Evolutionary conservation across 2,888 invertebrate species (phyloP).

Genomic region (Onthophagus sagittarius): DNA sequence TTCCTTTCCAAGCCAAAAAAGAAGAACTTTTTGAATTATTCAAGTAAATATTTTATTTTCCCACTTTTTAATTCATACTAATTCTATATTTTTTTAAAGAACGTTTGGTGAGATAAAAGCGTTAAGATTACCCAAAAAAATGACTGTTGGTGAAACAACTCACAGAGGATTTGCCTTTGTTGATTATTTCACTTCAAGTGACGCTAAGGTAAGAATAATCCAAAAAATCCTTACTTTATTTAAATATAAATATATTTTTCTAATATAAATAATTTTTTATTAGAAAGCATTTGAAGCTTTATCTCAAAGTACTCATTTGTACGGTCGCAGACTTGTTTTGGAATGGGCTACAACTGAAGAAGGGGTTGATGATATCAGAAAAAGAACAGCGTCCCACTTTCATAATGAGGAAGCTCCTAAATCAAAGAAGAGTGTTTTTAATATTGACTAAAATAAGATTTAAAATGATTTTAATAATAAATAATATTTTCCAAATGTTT

Average conservation of each 20-base stretch:
- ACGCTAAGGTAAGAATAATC: constrained; percentile 73
- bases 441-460: constrained; percentile 36
- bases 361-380: constrained; percentile 74
- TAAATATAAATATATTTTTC: constrained; percentile 24
- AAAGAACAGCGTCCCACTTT: constrained; percentile 75
- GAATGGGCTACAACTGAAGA: constrained; percentile 88
- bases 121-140: constrained; percentile 85
- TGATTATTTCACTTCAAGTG: constrained; percentile 82
- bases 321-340: constrained; percentile 88
- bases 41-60: constrained; percentile 57
- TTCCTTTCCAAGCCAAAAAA: constrained; percentile 91
- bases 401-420: constrained; percentile 46
- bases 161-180: constrained; percentile 98
- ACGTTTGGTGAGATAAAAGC: constrained; percentile 92
- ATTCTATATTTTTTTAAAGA: constrained; percentile 47
- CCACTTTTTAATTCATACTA: constrained; percentile 19
- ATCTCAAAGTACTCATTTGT: constrained; percentile 96
- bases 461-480: background rate
- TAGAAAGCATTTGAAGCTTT: constrained; percentile 88
- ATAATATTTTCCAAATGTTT: background rate
- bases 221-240: constrained; percentile 45
- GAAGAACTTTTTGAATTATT: constrained; percentile 84
- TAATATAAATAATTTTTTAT: constrained; percentile 28
- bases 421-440: constrained; percentile 51
- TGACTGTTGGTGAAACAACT: constrained; percentile 64